Base-by-base conservation (phyloP, 2,113 vertebrate species). In the Nestor notabilis region DNA sequence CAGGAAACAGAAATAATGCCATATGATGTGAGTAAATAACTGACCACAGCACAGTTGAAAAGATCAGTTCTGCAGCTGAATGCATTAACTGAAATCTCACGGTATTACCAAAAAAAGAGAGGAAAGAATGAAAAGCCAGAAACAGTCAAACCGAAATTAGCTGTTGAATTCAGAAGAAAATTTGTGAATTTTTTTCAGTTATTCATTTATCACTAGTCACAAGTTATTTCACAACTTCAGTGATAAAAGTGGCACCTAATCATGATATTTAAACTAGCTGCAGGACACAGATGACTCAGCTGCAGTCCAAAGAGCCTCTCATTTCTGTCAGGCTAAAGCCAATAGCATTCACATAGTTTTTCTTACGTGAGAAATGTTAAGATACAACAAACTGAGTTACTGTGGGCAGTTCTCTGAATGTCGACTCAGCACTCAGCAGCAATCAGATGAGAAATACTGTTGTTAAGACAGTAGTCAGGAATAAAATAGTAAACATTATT, bases 151-250 rank as follows among this genome's bases (percentile, higher is more conserved):
- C 24, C 56, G 92, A 97, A 97, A 96, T 46, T 66, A 81, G 41
- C 89, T 90, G 80, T 61, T 93, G 76, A 44, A 4, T 91, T 93
- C 35, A 89, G 76, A 93, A 92, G 80, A 92, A 96, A 95, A 64
- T 31, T 27, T 12, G 17, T 44, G 33, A 77, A 3, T n/a, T 33
- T 72, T 63, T 56, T 70, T 90, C 83, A 87, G 50, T 66, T 92
- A 53, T 92, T 92, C 69, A 56, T 81, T 96, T 72, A 89, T 72
- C 47, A 20, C 33, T 37, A 49, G 68, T 69, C 69, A 79, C 3
- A 68, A 29, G 72, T 64, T 90, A 74, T 83, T 69, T 89, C 86
- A 91, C 33, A 71, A 14, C 11, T 71, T 61, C 70, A 35, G 88
- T 33, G 68, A n/a, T 64, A 56, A 13, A 88, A 63, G 47, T 64